Percentiles rank a stretch among this genome's conserved stretches.
These are phyloP conservation scores for Ptychoptera contaminata DNA, from an alignment of 2,888 invertebrate genomes.

Conservation along the genomic window DNA sequence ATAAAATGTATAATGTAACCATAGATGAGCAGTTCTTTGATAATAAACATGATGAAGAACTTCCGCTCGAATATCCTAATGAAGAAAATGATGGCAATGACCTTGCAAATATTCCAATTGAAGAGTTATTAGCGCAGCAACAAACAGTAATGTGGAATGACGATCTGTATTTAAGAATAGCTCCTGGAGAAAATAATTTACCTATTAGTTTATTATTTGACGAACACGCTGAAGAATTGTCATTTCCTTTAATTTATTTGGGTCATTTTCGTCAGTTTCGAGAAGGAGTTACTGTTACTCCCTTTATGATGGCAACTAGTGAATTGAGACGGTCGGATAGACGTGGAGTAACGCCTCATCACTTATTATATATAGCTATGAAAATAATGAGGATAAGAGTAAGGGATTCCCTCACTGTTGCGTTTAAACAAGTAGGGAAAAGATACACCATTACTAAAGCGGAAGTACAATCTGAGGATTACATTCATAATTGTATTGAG, in stretches of 20 bases:
- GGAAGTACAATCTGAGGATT: constrained; percentile 10
- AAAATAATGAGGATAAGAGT: constrained; percentile 21
- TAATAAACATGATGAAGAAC: too few species aligned
- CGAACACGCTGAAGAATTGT: constrained; percentile 26
- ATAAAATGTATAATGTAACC: too few species aligned
- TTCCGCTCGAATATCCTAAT: too few species aligned
- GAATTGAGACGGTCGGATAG: constrained; percentile 15
- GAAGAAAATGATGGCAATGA: too few species aligned
- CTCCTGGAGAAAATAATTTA: constrained; percentile 17
- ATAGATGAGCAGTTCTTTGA: too few species aligned
- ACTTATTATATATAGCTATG: constrained; percentile 25
- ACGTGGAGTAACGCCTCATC: constrained; percentile 19
- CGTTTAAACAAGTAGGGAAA: constrained; percentile 12
- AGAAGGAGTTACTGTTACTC: constrained; percentile 10
- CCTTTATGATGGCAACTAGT: constrained; percentile 11
- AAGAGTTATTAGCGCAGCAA: constrained; percentile 14
- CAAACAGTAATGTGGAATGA: constrained; percentile 20
- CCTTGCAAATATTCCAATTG: constrained; percentile 13
- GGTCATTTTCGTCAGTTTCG: constrained; percentile 20
- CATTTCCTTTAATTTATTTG: constrained; percentile 26
- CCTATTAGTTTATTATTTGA: constrained; percentile 22
- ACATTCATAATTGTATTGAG: constrained; percentile 10
- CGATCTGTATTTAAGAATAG: constrained; percentile 18
- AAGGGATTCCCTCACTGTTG: constrained; percentile 6
- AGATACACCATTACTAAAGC: constrained; percentile 11